Conservation (phyloP, 35 echinoderm and acorn worm species). For the Holothuria glaberrima region DNA sequence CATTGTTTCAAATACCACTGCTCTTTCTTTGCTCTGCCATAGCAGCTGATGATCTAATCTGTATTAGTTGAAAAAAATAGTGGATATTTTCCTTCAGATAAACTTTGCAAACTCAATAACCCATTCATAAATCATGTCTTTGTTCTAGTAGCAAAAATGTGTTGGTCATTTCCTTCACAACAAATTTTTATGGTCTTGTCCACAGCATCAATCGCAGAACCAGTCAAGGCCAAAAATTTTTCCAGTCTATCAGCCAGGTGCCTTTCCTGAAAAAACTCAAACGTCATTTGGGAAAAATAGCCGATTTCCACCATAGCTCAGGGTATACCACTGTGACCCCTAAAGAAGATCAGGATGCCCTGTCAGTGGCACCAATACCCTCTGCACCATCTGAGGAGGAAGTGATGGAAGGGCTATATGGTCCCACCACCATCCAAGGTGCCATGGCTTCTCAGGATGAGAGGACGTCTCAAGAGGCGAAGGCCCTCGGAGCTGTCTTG, state of each 20-base stretch:
- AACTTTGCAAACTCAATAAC: no score
- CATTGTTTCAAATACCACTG: no score
- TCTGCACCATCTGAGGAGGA: constrained; percentile 34
- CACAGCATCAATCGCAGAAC: constrained; percentile 50
- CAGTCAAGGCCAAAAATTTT: constrained; percentile 82
- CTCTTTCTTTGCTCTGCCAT: no score
- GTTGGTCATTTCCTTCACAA: no score
- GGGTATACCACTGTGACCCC: constrained; percentile 54
- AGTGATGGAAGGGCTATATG: constrained; percentile 27
- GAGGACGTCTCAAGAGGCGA: constrained; percentile 38
- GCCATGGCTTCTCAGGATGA: constrained; percentile 5
- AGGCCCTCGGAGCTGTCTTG: constrained; percentile 8
- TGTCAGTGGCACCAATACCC: constrained; percentile 29
- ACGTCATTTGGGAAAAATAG: constrained; percentile 52
- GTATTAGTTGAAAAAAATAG: no score
- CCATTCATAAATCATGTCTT: no score
- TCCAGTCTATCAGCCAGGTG: constrained; percentile 58
- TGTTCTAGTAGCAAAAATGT: no score
- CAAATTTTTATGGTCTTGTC: no score
- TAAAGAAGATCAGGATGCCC: constrained; percentile 17
- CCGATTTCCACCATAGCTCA: constrained; percentile 86
- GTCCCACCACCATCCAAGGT: constrained; percentile 20
- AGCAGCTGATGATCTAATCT: no score
- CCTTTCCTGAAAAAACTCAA: constrained; percentile 85
- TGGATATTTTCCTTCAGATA: no score